These are phyloP conservation scores for Ceriagrion tenellum DNA, from an alignment of 2,888 invertebrate genomes.

Conservation along the genomic window DNA sequence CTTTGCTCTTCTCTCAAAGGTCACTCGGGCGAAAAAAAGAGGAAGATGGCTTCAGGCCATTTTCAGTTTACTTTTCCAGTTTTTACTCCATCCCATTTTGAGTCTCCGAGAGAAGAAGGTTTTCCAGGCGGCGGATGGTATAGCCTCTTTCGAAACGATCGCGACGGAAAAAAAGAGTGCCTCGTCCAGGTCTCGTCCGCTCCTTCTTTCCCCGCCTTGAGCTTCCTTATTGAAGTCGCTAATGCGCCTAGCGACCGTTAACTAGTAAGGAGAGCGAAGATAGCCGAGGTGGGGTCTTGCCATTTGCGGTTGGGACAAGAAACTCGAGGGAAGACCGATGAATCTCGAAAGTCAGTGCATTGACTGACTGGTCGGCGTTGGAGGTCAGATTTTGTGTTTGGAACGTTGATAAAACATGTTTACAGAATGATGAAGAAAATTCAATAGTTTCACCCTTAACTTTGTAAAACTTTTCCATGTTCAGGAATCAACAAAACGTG, in stretches of 20 bases:
- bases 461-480: no score
- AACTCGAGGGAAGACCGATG: neutral
- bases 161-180: slow-evolving; percentile 8
- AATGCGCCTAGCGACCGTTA: slow-evolving; percentile 55
- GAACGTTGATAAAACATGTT: no score
- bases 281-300: slow-evolving; percentile 7
- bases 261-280: slow-evolving; percentile 56
- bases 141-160: slow-evolving; percentile 49
- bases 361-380: no score
- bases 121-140: slow-evolving; percentile 43
- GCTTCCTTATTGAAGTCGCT: slow-evolving; percentile 63
- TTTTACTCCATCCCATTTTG: neutral
- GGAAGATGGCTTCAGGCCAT: slow-evolving; percentile 17
- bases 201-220: neutral
- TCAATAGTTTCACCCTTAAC: no score
- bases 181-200: slow-evolving; percentile 29
- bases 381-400: no score
- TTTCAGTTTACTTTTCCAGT: neutral
- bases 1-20: slow-evolving; percentile 15
- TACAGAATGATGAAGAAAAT: no score
- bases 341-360: no score
- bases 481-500: no score
- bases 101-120: slow-evolving; percentile 19
- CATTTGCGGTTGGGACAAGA: neutral
- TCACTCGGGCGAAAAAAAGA: neutral